Conservation (phyloP, 2,797 vertebrate genomes). For the Rhabdophis nuchalis region DNA sequence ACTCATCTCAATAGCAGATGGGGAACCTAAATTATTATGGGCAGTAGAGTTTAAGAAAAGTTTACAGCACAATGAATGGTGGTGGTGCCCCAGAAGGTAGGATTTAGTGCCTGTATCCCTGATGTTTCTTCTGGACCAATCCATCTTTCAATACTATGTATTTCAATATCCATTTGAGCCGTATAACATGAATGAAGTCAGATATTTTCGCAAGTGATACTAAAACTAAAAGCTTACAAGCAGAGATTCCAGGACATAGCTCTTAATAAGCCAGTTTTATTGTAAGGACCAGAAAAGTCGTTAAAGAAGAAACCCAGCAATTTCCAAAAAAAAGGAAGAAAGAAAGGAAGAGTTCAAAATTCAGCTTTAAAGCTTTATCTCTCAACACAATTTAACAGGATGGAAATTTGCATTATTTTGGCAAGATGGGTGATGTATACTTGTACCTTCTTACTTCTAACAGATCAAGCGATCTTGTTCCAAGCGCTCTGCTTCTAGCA, state of each 20-base stretch:
- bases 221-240: not conserved
- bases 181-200: not conserved
- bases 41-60: not conserved
- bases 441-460: not conserved
- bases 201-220: not conserved
- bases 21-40: not conserved
- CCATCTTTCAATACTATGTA: not conserved
- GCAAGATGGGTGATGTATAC: not conserved
- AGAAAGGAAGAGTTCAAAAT: not conserved
- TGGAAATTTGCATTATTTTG: not conserved
- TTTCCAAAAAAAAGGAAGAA: not conserved
- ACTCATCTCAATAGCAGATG: not conserved
- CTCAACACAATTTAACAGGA: not conserved
- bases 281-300: not conserved
- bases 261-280: not conserved
- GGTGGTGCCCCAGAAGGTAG: fast-evolving
- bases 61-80: not conserved
- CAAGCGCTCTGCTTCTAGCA: not conserved
- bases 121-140: not conserved
- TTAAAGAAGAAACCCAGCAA: not conserved
- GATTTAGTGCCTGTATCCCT: not conserved
- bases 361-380: not conserved
- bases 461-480: not conserved
- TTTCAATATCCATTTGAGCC: not conserved
- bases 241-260: not conserved